Evolutionary conservation across 2,797 vertebrate species (phyloP), one percentile per base, ranked within the genome.

Genomic region (Ispidina lecontei): DNA sequence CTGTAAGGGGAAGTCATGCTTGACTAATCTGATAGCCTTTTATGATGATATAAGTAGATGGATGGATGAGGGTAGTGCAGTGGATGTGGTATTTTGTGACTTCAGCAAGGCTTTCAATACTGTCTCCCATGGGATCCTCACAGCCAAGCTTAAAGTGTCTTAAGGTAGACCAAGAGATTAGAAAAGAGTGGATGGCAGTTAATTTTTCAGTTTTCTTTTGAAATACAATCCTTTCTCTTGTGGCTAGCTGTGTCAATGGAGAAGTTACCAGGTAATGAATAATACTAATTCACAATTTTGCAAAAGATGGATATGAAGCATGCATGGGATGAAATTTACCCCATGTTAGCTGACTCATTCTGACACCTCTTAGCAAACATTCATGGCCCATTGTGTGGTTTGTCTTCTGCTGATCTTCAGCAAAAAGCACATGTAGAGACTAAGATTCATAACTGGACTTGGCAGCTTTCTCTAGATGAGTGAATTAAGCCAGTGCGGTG

Each of bases 401-500:
- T 89, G 35, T 84, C 44, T 88, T 95, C 64, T 64, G 15, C 54
- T 82, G 52, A 64, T 84, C 64, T 86, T 78, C 88, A 68, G 70
- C 74, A 88, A 78, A 72, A 84, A 78, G 29, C 15, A 25, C 10
- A 17, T 78, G 21, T 25, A 91, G 37, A 64, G 33, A 68, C 52
- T 69, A 84, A 94, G 55, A 92, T 92, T 91, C 90, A 80, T 91
- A 93, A 89, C 74, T 58, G 49, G 59, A 84, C 54, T 73, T 95
- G 86, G 71, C 89, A 74, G 37, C 16, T 60, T 72, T 90, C 46
- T 94, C 46, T 39, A 83, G 62, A 52, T 91, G 86, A 94, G 72
- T 84, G 76, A 62, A 93, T 93, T 87, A 95, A 86, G 71, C 39
- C 76, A 86, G 39, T 62, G 55, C 2, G 29, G 81, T 93, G 92